These are phyloP conservation scores for Scolopax bukidnonensis DNA, from an alignment of 2,797 vertebrate genomes.

Conservation along the genomic window DNA sequence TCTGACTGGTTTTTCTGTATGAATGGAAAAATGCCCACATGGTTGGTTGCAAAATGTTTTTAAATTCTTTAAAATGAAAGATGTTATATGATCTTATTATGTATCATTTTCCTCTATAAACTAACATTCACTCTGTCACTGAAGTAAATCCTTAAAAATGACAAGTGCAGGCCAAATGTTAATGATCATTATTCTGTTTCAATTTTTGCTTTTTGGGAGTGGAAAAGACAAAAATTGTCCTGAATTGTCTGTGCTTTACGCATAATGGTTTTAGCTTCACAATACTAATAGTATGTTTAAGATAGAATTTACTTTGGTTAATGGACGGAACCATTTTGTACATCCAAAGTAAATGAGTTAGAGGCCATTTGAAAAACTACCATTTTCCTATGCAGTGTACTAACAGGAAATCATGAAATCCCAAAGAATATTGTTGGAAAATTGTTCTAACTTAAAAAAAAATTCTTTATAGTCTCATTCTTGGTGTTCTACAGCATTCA, in stretches of 20 bases:
- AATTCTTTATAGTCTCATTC: conserved; percentile 72
- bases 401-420: background rate
- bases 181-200: background rate
- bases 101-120: background rate
- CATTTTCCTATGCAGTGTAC: background rate
- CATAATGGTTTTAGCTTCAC: background rate
- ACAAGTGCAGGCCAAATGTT: background rate
- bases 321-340: background rate
- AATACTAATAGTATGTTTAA: background rate
- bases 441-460: conserved; percentile 64
- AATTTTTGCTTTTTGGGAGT: background rate
- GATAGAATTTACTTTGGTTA: background rate
- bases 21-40: background rate
- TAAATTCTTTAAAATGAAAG: background rate
- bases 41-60: background rate
- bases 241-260: background rate
- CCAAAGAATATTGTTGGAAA: conserved; percentile 12
- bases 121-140: background rate
- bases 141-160: background rate
- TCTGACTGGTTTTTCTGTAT: background rate
- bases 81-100: background rate
- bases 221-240: background rate
- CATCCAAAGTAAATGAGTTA: background rate
- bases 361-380: background rate
- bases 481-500: conserved; percentile 55